These are phyloP conservation scores for Onychostruthus taczanowskii DNA, from an alignment of 2,113 vertebrate species.

Conservation along the genomic window DNA sequence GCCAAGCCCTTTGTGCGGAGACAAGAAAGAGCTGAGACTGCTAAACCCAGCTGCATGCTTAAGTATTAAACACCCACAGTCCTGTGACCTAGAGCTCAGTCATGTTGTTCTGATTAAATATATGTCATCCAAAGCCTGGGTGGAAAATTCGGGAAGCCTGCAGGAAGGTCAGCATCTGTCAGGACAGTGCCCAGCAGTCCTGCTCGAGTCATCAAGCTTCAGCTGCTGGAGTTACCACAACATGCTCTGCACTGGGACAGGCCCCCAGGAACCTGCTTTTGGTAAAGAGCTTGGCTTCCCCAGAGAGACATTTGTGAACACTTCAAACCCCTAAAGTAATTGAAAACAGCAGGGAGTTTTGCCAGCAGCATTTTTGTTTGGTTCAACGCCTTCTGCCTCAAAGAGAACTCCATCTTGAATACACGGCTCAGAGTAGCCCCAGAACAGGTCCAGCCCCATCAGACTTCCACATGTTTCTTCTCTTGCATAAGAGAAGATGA, in stretches of 20 bases:
- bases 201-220: not conserved
- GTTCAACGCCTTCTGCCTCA: not conserved
- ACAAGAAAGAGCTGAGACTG: not conserved
- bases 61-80: not conserved
- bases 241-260: not conserved
- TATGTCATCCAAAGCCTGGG: not conserved
- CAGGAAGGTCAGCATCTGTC: not conserved
- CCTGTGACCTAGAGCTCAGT: not conserved
- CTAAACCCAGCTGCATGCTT: not conserved
- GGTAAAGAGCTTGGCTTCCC: not conserved
- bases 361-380: not conserved
- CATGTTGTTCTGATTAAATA: not conserved
- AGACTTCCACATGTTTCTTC: not conserved
- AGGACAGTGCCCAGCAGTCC: not conserved
- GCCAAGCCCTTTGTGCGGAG: not conserved
- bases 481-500: not conserved
- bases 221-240: not conserved
- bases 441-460: not conserved
- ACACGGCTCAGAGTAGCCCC: not conserved
- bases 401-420: not conserved
- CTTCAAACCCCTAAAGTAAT: not conserved
- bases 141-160: not conserved
- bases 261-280: not conserved
- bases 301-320: not conserved
- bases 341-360: not conserved